Evolutionary conservation across 1,140 invertebrate genomes (phyloP).

Genomic region (Acromyrmex charruanus): DNA sequence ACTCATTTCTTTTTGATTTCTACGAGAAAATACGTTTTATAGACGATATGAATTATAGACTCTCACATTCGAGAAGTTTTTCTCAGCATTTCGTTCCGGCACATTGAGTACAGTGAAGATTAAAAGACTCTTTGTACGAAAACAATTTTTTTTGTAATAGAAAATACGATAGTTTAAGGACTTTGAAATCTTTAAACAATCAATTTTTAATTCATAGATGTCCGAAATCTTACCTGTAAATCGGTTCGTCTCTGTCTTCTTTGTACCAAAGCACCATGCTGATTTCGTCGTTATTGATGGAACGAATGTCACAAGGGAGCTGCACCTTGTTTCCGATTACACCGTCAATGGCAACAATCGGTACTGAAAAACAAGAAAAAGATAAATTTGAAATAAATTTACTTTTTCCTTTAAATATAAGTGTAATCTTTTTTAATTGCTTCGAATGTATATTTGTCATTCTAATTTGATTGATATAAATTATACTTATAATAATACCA

Average conservation of each 20-base stretch:
- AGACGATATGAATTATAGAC: slow-evolving; percentile 14
- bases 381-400: not conserved
- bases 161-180: not conserved
- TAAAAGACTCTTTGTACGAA: not conserved
- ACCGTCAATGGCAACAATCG: slow-evolving; percentile 84
- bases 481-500: not conserved
- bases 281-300: slow-evolving; percentile 85
- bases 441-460: not conserved
- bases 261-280: slow-evolving; percentile 89
- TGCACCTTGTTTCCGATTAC: slow-evolving; percentile 86
- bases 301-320: slow-evolving; percentile 87
- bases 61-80: slow-evolving; percentile 8
- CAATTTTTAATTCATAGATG: not conserved
- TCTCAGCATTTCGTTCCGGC: not conserved
- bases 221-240: slow-evolving; percentile 86
- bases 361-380: slow-evolving; percentile 83
- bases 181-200: not conserved
- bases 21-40: slow-evolving; percentile 1
- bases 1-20: slow-evolving; percentile 61
- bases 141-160: not conserved
- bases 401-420: not conserved
- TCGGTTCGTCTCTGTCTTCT: slow-evolving; percentile 87
- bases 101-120: not conserved
- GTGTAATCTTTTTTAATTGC: not conserved
- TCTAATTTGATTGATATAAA: not conserved